These are phyloP conservation scores for Andrena bucephala DNA, from an alignment of 2,888 invertebrate genomes.

Conservation along the genomic window DNA sequence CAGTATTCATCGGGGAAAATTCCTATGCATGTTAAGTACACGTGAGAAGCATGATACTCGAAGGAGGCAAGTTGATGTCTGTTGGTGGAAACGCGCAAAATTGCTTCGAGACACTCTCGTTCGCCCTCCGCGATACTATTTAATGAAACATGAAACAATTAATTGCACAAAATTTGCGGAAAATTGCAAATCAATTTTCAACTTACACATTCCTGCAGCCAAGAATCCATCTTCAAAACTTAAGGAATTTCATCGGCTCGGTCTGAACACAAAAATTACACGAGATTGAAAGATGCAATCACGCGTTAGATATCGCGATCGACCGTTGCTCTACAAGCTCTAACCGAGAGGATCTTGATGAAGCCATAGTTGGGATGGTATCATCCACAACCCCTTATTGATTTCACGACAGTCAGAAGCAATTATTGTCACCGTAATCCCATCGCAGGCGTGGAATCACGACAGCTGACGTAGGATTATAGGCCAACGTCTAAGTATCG, in stretches of 20 bases:
- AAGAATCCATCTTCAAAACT: too few species aligned
- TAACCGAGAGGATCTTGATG: not conserved
- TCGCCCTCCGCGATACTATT: not conserved
- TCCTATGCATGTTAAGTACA: slow-evolving; percentile 53
- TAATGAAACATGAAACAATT: too few species aligned
- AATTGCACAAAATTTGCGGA: too few species aligned
- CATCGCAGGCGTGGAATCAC: slow-evolving; percentile 33
- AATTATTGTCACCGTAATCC: slow-evolving; percentile 50
- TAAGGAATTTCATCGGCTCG: too few species aligned
- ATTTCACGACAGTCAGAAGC: slow-evolving; percentile 40
- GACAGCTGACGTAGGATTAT: slow-evolving; percentile 49
- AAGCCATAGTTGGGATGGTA: not conserved
- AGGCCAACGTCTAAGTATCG: slow-evolving; percentile 60
- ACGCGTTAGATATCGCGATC: not conserved
- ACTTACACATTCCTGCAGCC: too few species aligned
- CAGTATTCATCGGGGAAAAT: slow-evolving; percentile 36
- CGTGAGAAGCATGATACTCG: not conserved
- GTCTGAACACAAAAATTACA: too few species aligned
- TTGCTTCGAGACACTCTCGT: not conserved
- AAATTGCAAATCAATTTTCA: too few species aligned
- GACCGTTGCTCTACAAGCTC: not conserved
- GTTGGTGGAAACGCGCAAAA: slow-evolving; percentile 10
- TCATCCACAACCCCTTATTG: slow-evolving; percentile 29
- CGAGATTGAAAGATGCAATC: too few species aligned
- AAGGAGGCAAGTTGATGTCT: not conserved